Evolutionary conservation across 2,113 vertebrate species (phyloP), one percentile per base, ranked within the genome.

Genomic region (Chlorodrepanis virens): DNA sequence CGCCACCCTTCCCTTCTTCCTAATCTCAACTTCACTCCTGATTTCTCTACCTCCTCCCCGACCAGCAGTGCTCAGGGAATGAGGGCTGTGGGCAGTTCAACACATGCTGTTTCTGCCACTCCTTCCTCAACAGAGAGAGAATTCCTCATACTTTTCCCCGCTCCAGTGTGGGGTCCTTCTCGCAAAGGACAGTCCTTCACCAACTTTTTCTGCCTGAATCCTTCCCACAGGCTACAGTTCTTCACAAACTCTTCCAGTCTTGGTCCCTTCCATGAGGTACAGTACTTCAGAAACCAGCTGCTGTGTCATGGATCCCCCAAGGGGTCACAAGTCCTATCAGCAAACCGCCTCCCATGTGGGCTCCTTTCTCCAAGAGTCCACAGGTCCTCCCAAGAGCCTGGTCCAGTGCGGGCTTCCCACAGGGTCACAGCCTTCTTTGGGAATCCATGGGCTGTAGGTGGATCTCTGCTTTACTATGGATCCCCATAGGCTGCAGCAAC

Each of bases 401-500:
- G 47, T 56, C 28, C 40, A 31, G 3, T 2, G 0, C 5, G 5
- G 33, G 5, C 24, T 84, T n/a, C 17, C 45, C 18, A 33, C 2
- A 25, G 24, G 6, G 8, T 7, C 40, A 40, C 22, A 40, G 24
- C 8, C 22, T 72, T 25, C 45, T 76, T 17, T 57, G 40, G 21
- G 24, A 28, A 60, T 12, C 35, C 31, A 19, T 6, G 8, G 33
- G 49, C 33, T 64, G 39, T 11, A 49, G 20, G 52, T 50, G 33
- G 12, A 44, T 57, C 25, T 67, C 39, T 70, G 56, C 23, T 70
- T 23, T 35, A 5, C 10, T 19, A 2, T 9, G 5, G 14, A 47
- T 5, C 5, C 6, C 18, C 37, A 7, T 7, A 22, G 42, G 11
- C 28, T 63, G n/a, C 2, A 0, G 22, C 2, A 1, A 3, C 6